Base-by-base conservation (phyloP, 2,888 invertebrate genomes). In the Agrilus biguttatus region DNA sequence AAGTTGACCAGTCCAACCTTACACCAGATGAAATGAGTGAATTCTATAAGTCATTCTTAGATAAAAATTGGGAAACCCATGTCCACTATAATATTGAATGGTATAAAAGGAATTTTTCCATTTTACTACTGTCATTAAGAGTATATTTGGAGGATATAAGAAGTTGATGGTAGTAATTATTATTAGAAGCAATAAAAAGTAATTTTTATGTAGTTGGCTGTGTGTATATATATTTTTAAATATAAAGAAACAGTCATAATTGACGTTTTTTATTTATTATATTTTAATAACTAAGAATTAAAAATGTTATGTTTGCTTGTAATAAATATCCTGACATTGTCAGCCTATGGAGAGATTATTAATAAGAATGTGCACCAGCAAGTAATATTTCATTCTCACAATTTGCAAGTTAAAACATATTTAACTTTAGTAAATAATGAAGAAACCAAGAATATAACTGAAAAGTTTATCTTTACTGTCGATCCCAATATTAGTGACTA, bases 1-100 rank as follows among this genome's bases (percentile, higher is more conserved):
- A 55, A 12, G 53, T 57, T 37, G 66, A 65, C 28, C 65, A 74
- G 50, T 67, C 71, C 42, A 75, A 73, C 36, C 60, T 83, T 17
- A 75, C 78, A 5, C 80, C 86, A 1, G 87, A 88, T 65, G 83
- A 86, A 65, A 84, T 91, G 83, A 88, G 90, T 54, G 77, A 80
- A 19, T 91, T 91, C 65, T 91, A 91, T 59, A 89, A 86, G 67
- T 65, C 74, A 39, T 91, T 91, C 61, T 68, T 91, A 12, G 85
- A 90, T 61, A 80, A 82, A 57, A 85, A 90, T 61, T 83, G 83
- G 78, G 74, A 72, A 52, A 63, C 68, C 1, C 90, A 91, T 62
- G 65, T 82, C 1, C 65, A 70, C 45, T 91, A 90, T 60, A 91
- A 91, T 58, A 68, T 80, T 41, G 77, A 81, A 45, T 91, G 90